Evolutionary conservation across 2,797 vertebrate species (phyloP), one percentile per base, ranked within the genome.

Genomic region (Pangasius larnaudii): DNA sequence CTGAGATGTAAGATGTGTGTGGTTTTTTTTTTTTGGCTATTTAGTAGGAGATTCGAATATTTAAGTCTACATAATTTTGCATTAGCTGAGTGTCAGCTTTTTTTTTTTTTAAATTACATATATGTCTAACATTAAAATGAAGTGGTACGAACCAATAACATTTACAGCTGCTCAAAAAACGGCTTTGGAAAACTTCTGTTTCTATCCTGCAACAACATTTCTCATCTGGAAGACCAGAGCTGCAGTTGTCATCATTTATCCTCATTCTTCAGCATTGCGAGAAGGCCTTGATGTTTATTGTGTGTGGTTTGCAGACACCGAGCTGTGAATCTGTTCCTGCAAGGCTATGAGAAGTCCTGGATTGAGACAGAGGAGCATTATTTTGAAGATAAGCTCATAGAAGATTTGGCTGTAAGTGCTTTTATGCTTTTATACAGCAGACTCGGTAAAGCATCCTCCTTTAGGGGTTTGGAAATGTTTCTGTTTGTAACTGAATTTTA

Each of bases 281-380:
- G 33, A 22, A 79, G n/a, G 14, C 2, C 14, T 5, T 58, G 42
- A 74, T 85, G 46, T 46, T 71, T n/a, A 24, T 53, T 53, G 46
- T 86, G 24, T 74, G 72, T 27, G 30, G 85, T 92, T 91, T 89
- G 84, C 87, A 99, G 98, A 95, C 98, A 99, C 88, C 95, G 98
- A 67, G 98, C 98, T 0, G 96, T 99, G 88, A 99, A 99, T 93
- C 95, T 99, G 89, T 99, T 99, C 93, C 96, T 99, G 91, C 98
- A 99, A 94, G 98, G 98, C 71, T 99, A 99, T 90, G 97, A 99
- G 90, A 98, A 98, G 93, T 98, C 97, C 77, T 99, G 98, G 98
- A 99, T 99, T 84, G 98, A 99, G 91, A 97, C 98, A 19, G 98
- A 99, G 92, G 98, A 99, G 56, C 98, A 99, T 88, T 98, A 98